Evolutionary conservation across 2,888 invertebrate genomes (phyloP).

Genomic region (Sussaba pulchella): DNA sequence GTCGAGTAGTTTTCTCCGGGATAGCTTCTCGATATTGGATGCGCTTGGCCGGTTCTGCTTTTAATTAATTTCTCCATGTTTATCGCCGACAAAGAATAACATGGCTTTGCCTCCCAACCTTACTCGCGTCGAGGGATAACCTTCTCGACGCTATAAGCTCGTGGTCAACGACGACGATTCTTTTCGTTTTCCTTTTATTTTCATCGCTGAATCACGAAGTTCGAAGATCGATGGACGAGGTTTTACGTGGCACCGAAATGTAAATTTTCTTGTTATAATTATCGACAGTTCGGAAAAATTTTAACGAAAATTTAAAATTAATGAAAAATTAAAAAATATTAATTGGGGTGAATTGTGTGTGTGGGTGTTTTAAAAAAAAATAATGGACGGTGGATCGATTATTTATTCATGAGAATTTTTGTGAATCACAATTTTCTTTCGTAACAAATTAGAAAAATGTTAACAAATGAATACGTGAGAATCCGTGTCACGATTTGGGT

Average conservation of each 20-base stretch:
- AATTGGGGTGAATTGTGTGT: too few species aligned
- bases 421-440: too few species aligned
- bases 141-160: not conserved
- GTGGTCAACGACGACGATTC: conserved; percentile 25
- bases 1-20: conserved; percentile 63
- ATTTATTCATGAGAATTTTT: not conserved
- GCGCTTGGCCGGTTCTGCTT: conserved; percentile 64
- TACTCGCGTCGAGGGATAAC: conserved; percentile 22
- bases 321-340: too few species aligned
- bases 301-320: not conserved
- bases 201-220: not conserved
- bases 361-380: too few species aligned
- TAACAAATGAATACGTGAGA: too few species aligned
- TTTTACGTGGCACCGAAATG: not conserved
- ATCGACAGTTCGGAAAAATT: not conserved
- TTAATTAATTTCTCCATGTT: conserved; percentile 69
- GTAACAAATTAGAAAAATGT: too few species aligned
- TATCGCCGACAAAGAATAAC: conserved; percentile 66
- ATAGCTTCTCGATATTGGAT: conserved; percentile 68
- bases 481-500: too few species aligned
- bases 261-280: too few species aligned
- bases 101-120: conserved; percentile 43
- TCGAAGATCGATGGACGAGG: conserved; percentile 9
- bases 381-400: not conserved
- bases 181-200: too few species aligned